Evolutionary conservation across 1,140 invertebrate species (phyloP).

Genomic region (Stegodyphus mimosarum): DNA sequence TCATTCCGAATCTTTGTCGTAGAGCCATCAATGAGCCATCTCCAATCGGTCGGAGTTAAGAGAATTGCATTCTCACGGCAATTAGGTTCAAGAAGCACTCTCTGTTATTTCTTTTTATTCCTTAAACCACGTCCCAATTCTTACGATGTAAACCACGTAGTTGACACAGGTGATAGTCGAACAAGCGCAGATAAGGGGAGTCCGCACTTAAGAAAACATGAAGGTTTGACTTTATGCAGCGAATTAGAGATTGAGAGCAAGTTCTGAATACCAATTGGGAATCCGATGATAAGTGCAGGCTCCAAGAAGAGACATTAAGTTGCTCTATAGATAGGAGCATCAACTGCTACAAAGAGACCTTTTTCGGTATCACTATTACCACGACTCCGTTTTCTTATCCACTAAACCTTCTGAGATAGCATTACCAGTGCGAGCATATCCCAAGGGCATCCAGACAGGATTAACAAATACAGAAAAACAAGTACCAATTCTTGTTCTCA

Average conservation of each 20-base stretch:
- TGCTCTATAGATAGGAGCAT: background rate
- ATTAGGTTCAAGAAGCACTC: background rate
- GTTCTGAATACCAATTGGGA: constrained; percentile 19
- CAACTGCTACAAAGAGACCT: background rate
- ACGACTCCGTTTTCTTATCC: background rate
- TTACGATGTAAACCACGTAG: constrained; percentile 45
- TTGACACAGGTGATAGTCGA: constrained; percentile 27
- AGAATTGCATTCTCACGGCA: constrained; percentile 9
- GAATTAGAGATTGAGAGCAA: constrained; percentile 5
- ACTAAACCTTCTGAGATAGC: background rate
- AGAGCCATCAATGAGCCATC: background rate
- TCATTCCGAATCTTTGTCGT: background rate
- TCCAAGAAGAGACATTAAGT: background rate
- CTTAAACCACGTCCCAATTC: background rate
- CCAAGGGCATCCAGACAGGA: too few relatives aligned
- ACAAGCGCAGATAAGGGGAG: constrained; percentile 20
- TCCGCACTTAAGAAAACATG: constrained; percentile 37
- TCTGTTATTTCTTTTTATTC: constrained; percentile 13
- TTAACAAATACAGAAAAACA: too few relatives aligned
- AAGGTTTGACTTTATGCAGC: constrained; percentile 14
- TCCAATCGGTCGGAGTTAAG: background rate
- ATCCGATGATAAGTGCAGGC: background rate
- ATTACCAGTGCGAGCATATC: too few relatives aligned
- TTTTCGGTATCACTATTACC: background rate
- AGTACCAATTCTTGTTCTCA: too few relatives aligned